Conservation (phyloP, 2,888 invertebrate species). For the Agrochola lychnidis region DNA sequence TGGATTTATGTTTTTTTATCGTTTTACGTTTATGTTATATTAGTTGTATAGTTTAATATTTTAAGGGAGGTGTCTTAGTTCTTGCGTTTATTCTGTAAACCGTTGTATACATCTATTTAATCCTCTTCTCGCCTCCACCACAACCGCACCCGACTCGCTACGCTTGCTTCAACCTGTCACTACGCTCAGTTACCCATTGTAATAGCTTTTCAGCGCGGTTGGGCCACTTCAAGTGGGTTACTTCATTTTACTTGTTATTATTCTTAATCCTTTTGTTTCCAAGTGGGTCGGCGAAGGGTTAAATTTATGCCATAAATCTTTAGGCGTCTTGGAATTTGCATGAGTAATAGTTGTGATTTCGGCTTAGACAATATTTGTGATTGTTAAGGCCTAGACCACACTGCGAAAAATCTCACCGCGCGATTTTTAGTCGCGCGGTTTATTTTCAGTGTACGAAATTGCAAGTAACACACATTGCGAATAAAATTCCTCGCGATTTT, state of each 20-base stretch:
- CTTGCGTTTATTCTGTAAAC: too few relatives aligned
- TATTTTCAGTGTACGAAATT: too few relatives aligned
- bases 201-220: slow-evolving; percentile 48
- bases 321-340: slow-evolving; percentile 29
- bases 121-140: background rate
- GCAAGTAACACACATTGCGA: too few relatives aligned
- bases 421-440: too few relatives aligned
- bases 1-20: too few relatives aligned
- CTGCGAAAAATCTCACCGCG: too few relatives aligned
- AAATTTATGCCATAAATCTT: slow-evolving; percentile 51
- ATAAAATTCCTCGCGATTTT: too few relatives aligned
- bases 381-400: background rate
- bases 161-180: slow-evolving; percentile 36
- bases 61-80: too few relatives aligned
- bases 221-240: slow-evolving; percentile 27
- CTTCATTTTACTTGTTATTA: slow-evolving; percentile 47
- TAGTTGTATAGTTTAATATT: too few relatives aligned
- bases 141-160: background rate
- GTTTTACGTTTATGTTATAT: background rate
- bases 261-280: slow-evolving; percentile 38
- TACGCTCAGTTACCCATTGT: slow-evolving; percentile 48
- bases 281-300: slow-evolving; percentile 27
- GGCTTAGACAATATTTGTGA: slow-evolving; percentile 31
- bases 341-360: slow-evolving; percentile 27
- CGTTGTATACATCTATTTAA: background rate